Conservation (phyloP, 2,888 invertebrate genomes). For the Erebia palarica region DNA sequence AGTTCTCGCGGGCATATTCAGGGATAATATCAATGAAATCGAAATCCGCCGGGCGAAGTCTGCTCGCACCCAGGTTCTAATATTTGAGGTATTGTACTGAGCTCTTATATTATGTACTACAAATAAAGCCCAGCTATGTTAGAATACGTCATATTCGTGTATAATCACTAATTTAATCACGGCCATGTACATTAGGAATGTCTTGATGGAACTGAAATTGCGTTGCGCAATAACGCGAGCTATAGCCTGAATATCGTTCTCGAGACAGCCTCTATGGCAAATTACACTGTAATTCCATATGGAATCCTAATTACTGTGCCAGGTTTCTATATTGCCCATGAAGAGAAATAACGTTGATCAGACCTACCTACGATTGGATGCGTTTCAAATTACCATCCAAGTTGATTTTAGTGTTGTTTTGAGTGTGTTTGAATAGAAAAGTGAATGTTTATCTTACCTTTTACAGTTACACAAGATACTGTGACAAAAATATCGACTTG, state of each 20-base stretch:
- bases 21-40: no score
- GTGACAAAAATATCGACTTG: no score
- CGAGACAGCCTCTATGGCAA: conserved; percentile 45
- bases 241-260: conserved; percentile 39
- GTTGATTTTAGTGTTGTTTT: no score
- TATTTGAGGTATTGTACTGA: not conserved
- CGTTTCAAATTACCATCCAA: no score
- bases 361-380: no score
- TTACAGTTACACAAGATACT: no score
- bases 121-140: not conserved
- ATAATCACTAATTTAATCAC: conserved; percentile 30
- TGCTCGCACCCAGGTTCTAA: no score
- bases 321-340: conserved; percentile 21
- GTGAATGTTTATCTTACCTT: no score
- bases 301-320: conserved; percentile 39
- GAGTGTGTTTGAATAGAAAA: no score
- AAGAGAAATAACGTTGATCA: conserved; percentile 9
- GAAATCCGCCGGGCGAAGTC: no score
- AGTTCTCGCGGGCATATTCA: no score
- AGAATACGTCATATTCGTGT: not conserved
- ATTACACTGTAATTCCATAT: conserved; percentile 45
- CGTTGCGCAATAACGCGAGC: conserved; percentile 32
- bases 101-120: not conserved
- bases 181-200: conserved; percentile 36
- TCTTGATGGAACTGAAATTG: conserved; percentile 35